Percentiles rank a stretch among this genome's conserved stretches.
Evolutionary conservation across 2,113 vertebrate genomes (phyloP).

Genomic region (Osmerus mordax): DNA sequence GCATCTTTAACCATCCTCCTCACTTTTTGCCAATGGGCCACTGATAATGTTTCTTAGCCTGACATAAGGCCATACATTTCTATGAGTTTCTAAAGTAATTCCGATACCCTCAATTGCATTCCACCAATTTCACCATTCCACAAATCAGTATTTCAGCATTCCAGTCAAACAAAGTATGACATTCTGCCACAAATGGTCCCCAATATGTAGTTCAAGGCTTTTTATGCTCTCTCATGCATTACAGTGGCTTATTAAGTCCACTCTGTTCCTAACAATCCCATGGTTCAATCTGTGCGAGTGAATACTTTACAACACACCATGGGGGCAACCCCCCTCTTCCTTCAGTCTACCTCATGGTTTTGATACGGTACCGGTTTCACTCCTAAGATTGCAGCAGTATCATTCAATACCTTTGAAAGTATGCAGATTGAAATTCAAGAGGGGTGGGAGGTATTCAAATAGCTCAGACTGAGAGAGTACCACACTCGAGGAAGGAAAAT

Average conservation of each 20-base stretch:
- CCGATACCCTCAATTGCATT: no score
- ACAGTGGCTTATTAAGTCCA: conserved; percentile 13
- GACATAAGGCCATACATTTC: no score
- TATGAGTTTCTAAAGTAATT: no score
- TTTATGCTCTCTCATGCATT: conserved; percentile 7
- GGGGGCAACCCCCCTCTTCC: neutral
- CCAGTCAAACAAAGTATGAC: no score
- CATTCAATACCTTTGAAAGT: neutral
- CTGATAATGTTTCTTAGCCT: no score
- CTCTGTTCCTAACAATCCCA: conserved; percentile 8
- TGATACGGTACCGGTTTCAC: neutral
- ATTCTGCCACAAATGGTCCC: neutral
- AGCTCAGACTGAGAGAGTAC: neutral
- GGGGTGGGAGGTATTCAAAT: conserved; percentile 3
- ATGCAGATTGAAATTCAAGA: conserved; percentile 6
- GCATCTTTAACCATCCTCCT: no score
- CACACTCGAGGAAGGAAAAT: neutral
- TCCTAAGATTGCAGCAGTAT: neutral
- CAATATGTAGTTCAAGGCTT: neutral
- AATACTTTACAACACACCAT: neutral
- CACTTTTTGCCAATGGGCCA: no score
- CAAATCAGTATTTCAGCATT: no score
- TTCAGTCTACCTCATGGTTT: conserved; percentile 14
- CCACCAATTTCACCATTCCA: no score
- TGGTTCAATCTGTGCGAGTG: conserved; percentile 20